Conservation (phyloP, 2,797 vertebrate genomes). For the Labeo calbasu region DNA sequence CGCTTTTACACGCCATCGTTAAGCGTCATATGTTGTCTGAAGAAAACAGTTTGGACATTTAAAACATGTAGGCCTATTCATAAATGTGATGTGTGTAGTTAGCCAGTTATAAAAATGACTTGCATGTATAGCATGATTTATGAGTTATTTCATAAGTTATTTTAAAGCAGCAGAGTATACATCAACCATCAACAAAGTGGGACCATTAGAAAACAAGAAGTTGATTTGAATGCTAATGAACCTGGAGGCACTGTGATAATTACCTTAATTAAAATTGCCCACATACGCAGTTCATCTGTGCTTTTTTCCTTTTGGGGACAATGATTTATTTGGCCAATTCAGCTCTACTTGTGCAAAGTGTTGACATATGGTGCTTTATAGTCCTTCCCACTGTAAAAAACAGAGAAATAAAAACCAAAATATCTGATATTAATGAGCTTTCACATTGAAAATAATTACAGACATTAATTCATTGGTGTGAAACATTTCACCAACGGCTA, state of each 20-base stretch:
- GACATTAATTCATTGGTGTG: not conserved
- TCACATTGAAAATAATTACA: conserved; percentile 3
- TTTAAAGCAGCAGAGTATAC: not conserved
- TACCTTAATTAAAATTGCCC: conserved; percentile 51
- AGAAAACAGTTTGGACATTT: not conserved
- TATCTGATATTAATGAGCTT: not conserved
- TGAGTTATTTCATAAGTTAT: not conserved
- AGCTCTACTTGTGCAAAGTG: conserved; percentile 29
- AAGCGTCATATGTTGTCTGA: not conserved
- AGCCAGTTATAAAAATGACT: not conserved
- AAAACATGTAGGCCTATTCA: not conserved
- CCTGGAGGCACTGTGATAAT: conserved; percentile 37
- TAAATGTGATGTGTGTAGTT: not conserved
- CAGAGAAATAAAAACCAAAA: conserved; percentile 3
- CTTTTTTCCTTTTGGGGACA: conserved; percentile 1
- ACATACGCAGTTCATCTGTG: conserved; percentile 34
- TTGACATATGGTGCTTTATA: conserved; percentile 21
- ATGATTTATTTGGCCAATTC: conserved; percentile 52
- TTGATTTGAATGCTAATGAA: conserved; percentile 34
- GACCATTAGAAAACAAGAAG: conserved; percentile 17
- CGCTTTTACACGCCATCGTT: not conserved
- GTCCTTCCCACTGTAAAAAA: conserved; percentile 11
- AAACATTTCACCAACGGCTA: not conserved
- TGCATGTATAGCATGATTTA: not conserved
- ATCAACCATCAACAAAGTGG: conserved; percentile 5